Evolutionary conservation across 2,113 vertebrate genomes (phyloP), one percentile per base, ranked within the genome.

Genomic region (Holacanthus passer): DNA sequence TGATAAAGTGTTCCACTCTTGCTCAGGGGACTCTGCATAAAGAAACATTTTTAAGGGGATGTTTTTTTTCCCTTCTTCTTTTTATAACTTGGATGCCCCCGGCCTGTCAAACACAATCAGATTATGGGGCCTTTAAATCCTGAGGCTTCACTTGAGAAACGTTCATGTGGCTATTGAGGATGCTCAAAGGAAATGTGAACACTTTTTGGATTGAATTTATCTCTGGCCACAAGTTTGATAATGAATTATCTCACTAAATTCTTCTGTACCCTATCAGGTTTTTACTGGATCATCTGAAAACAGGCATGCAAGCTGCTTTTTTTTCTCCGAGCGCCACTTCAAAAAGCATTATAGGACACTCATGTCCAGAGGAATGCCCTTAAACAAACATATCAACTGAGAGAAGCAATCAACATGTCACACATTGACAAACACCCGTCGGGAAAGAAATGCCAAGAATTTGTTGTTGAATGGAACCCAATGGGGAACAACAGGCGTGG

Each of bases 1-100:
- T 88, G 87, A 91, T 93, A 69, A 89, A 91, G 82, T 68, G 79
- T 82, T 73, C 84, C 82, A 84, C 79, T 87, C 74, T 86, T 65
- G 85, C 81, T 91, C 64, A 50, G 78, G 84, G 85, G 85, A 74
- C 75, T 91, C 74, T 73, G 84, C 86, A 89, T 92, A 86, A 88
- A 91, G 88, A 90, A 88, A 87, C 77, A 72, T 80, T 90, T 89
- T 87, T 79, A 89, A 84, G 84, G 86, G 86, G 82, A 60, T 66
- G 85, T 69, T 56, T 59, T 41, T 4, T 58, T 24, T 9, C 3
- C 55, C 53, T 56, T 64, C 63, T 69, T 87, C 83, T 86, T 90
- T 90, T 90, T 89, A 75, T 73, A 91, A 89, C 86, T 90, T 17
- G 52, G 47, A 89, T 87, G 89, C 87, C 71, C 81, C 73, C 27